Conservation (phyloP, 2,888 invertebrate genomes). For the Papilio demoleus region DNA sequence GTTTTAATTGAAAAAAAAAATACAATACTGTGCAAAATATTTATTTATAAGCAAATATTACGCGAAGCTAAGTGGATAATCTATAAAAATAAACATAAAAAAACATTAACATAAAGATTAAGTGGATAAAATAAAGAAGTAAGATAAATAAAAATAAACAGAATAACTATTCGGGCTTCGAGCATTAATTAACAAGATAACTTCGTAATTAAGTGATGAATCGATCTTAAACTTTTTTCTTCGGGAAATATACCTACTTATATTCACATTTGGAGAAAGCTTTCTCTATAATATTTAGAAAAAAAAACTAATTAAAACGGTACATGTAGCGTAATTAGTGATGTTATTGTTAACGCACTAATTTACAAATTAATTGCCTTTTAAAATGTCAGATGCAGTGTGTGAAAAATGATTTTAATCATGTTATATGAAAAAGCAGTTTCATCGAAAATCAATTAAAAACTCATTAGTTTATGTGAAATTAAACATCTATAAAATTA, state of each 20-base stretch:
- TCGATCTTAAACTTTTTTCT: slow-evolving; percentile 32
- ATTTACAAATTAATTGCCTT: slow-evolving; percentile 7
- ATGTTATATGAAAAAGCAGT: not conserved
- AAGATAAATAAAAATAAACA: not conserved
- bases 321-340: not conserved
- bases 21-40: slow-evolving; percentile 1
- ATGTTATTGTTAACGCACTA: not conserved
- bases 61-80: not conserved
- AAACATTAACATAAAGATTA: not conserved
- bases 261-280: not conserved
- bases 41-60: slow-evolving; percentile 2
- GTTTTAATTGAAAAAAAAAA: slow-evolving; percentile 18
- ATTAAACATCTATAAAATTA: not conserved
- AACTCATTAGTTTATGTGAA: slow-evolving; percentile 15
- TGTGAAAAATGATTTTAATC: slow-evolving; percentile 1
- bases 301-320: not conserved
- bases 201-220: slow-evolving; percentile 37
- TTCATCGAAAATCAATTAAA: slow-evolving; percentile 18
- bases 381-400: slow-evolving; percentile 17
- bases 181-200: slow-evolving; percentile 30
- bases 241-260: not conserved
- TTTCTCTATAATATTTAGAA: not conserved
- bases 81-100: not conserved
- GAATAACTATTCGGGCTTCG: slow-evolving; percentile 18
- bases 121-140: not conserved